Percentiles rank a stretch among this genome's conserved stretches.
These are phyloP conservation scores for Bombylius discolor DNA, from an alignment of 2,888 invertebrate species.

Conservation along the genomic window DNA sequence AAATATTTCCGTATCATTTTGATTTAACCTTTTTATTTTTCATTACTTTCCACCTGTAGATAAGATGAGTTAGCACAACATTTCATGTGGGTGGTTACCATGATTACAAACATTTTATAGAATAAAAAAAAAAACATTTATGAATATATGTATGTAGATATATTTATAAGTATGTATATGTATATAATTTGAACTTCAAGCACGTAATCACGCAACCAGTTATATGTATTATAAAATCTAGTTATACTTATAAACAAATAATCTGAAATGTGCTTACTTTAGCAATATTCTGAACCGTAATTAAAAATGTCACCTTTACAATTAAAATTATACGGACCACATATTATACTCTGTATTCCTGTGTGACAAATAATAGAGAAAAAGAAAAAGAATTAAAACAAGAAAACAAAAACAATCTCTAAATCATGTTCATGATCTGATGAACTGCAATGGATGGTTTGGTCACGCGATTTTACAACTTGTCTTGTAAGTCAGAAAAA, in stretches of 20 bases:
- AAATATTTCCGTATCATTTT: too few relatives aligned
- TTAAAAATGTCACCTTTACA: constrained; percentile 4
- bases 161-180: background rate
- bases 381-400: background rate
- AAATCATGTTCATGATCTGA: background rate
- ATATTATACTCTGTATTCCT: background rate
- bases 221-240: background rate
- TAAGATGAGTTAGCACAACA: background rate
- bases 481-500: too few relatives aligned
- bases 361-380: background rate
- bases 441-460: too few relatives aligned
- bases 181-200: background rate
- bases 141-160: too few relatives aligned
- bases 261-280: too few relatives aligned
- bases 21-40: too few relatives aligned
- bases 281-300: background rate
- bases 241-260: background rate
- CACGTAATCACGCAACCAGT: constrained; percentile 3
- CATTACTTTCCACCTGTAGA: background rate
- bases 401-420: background rate
- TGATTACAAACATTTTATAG: background rate
- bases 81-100: constrained; percentile 3
- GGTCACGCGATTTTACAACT: too few relatives aligned
- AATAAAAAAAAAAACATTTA: background rate
- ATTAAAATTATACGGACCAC: background rate